Percentiles rank a stretch among this genome's conserved stretches.
These are phyloP conservation scores for Cyprinodon diabolis DNA, from an alignment of 2,797 vertebrate genomes.

Conservation along the genomic window DNA sequence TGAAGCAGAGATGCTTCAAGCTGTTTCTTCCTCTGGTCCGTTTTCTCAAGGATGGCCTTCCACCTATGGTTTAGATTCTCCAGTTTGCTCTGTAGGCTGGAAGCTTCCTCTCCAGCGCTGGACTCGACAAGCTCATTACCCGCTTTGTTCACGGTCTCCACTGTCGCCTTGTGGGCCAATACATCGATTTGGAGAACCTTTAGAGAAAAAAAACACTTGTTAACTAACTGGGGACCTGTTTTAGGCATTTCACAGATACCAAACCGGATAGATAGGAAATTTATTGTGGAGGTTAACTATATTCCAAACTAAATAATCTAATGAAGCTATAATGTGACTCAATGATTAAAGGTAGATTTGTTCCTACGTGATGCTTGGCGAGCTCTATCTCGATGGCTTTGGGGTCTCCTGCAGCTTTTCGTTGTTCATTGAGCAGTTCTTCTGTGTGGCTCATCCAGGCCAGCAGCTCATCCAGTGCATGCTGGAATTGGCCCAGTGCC, in stretches of 20 bases:
- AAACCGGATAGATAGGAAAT: background rate
- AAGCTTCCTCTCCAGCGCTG: conserved; percentile 96
- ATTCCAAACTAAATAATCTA: background rate
- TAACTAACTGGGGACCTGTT: background rate
- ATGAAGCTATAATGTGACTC: background rate
- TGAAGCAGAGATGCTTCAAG: conserved; percentile 92
- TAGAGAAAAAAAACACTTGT: conserved; percentile 9
- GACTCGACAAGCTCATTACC: conserved; percentile 92
- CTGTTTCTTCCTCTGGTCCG: conserved; percentile 89
- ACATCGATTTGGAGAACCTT: conserved; percentile 98
- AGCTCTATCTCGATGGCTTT: conserved; percentile 98
- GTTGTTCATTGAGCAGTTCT: conserved; percentile 92
- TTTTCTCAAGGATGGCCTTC: conserved; percentile 91
- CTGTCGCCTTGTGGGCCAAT: conserved; percentile 92
- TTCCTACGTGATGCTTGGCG: conserved; percentile 95
- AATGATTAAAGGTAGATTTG: background rate
- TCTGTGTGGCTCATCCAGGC: conserved; percentile 95
- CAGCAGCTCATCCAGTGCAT: conserved; percentile 95
- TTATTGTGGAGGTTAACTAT: background rate
- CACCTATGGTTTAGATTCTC: conserved; percentile 92
- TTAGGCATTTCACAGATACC: background rate
- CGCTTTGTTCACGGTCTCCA: conserved; percentile 94
- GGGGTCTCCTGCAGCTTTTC: conserved; percentile 91
- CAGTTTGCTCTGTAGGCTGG: conserved; percentile 88
- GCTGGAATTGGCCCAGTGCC: conserved; percentile 97